These are phyloP conservation scores for Lasioglossum lativentre DNA, from an alignment of 2,888 invertebrate genomes.

Conservation along the genomic window DNA sequence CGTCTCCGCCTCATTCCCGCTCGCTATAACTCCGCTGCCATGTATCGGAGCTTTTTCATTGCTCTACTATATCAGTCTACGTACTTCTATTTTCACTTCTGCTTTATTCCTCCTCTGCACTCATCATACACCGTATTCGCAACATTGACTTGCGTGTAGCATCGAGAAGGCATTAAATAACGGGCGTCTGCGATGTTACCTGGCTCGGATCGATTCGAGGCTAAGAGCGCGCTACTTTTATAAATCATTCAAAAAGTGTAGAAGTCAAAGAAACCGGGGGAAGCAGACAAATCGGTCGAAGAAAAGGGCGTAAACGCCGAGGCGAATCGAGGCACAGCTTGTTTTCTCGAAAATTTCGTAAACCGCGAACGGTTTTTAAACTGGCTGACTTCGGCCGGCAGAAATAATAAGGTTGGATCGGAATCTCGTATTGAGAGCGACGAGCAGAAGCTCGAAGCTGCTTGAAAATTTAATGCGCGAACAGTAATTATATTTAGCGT, in stretches of 20 bases:
- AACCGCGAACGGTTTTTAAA: not conserved
- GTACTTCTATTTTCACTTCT: conserved; percentile 28
- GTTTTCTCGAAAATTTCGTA: not conserved
- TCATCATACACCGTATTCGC: conserved; percentile 2
- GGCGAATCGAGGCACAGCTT: not conserved
- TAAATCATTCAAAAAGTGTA: not conserved
- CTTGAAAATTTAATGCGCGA: conserved; percentile 61
- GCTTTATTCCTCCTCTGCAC: conserved; percentile 32
- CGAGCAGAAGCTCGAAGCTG: conserved; percentile 36
- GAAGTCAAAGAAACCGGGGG: not conserved
- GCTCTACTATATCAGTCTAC: conserved; percentile 15
- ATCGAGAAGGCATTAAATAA: conserved; percentile 17
- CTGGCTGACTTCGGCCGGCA: not conserved
- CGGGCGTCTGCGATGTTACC: not conserved
- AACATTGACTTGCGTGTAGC: conserved; percentile 29
- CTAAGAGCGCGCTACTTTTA: not conserved
- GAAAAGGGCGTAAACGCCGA: not conserved
- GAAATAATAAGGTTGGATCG: conserved; percentile 42
- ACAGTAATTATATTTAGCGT: conserved; percentile 62
- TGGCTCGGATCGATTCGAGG: not conserved
- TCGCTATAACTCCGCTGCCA: not conserved
- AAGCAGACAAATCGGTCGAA: not conserved
- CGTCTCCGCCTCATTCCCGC: not conserved
- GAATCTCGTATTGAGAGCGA: conserved; percentile 22
- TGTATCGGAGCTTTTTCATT: conserved; percentile 1